Conservation (phyloP, 2,113 vertebrate species). For the Erinaceus europaeus region DNA sequence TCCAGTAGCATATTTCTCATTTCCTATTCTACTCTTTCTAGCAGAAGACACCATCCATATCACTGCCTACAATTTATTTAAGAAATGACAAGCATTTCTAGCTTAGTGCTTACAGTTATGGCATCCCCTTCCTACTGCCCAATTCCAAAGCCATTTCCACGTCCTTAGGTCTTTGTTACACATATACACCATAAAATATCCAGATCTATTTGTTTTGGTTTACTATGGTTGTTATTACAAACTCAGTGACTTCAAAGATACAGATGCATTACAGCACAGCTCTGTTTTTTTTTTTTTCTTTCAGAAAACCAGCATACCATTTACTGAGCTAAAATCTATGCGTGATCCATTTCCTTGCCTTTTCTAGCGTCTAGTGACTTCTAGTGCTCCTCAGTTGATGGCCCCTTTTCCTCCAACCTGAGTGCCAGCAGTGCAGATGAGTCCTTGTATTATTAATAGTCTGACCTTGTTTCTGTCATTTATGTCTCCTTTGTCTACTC, state of each 20-base stretch:
- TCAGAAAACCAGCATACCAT: not conserved
- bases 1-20: not conserved
- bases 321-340: not conserved
- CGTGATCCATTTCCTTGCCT: not conserved
- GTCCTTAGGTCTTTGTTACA: not conserved
- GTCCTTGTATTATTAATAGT: not conserved
- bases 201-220: not conserved
- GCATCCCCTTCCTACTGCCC: not conserved
- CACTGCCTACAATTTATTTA: not conserved
- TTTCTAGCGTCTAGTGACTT: not conserved
- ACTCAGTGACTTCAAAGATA: not conserved
- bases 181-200: not conserved
- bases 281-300: no score
- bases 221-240: not conserved
- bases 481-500: not conserved
- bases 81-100: not conserved
- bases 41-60: not conserved
- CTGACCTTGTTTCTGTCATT: not conserved
- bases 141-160: not conserved
- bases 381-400: not conserved
- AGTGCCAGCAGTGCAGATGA: not conserved
- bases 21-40: not conserved
- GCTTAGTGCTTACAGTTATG: not conserved
- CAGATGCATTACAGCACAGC: not conserved
- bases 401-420: not conserved